Evolutionary conservation across 2,113 vertebrate genomes (phyloP), one percentile per base, ranked within the genome.

Genomic region (Passer montanus): DNA sequence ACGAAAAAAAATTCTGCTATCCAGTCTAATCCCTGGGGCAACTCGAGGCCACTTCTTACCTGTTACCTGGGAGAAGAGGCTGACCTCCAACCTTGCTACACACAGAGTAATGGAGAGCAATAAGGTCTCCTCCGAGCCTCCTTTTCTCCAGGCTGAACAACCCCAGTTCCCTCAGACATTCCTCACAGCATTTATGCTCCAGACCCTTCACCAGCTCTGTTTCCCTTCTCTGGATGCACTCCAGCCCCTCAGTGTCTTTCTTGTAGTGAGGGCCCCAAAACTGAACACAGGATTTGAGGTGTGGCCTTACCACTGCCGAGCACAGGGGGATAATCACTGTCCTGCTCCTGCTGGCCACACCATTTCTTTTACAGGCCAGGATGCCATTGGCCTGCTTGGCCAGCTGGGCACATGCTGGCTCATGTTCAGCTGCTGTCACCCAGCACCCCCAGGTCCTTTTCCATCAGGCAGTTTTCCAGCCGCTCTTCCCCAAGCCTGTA

Each of bases 261-360:
- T 6, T 53, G 62, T 0, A 26, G 9, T 35, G 53, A 60, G 8
- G 3, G 20, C 0, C n/a, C 46, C 39, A 53, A 8, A 60, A 46
- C 37, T 22, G 53, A 21, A 6, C 24, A 7, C 19, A 47, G 23
- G 16, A 39, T 41, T 41, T 30, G 55, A 30, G 46, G 9, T 53
- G 53, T 46, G 41, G 0, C 13, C 46, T 53, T 20, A 53, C 4
- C 39, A 47, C 7, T 47, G 62, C n/a, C 0, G 0, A 68, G 39
- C 0, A 21, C 28, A 75, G 8, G 1, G 23, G 28, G 13, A 60
- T 15, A 28, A 5, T 75, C 69, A 0, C 46, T 53, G 39, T 24
- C 39, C 46, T 30, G n/a, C 2, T 53, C 78, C 87, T 82, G 28
- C 53, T 53, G 46, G 24, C 14, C 46, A n/a, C 69, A 18, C 11